Base-by-base conservation (phyloP, 2,113 vertebrate species). In the Pygoscelis adeliae region DNA sequence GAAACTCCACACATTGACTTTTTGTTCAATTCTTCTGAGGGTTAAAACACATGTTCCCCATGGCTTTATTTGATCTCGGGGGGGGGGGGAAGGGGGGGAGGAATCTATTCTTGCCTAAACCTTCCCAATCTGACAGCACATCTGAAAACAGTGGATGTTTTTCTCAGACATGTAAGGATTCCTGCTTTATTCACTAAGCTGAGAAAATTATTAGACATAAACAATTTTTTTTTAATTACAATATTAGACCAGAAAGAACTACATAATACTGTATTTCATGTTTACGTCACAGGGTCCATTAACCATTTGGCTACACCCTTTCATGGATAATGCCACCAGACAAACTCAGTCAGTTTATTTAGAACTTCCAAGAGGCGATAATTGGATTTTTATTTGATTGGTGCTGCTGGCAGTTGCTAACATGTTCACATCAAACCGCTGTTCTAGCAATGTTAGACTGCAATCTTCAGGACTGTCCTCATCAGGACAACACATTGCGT, bases 1-100 rank as follows among this genome's bases (percentile, higher is more conserved):
- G 96, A 95, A 98, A 96, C 59, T 94, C 83, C 59, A 90, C 65
- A 87, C 81, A 91, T 65, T 73, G 93, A 95, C 87, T 97, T 98
- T 96, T 92, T 97, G 80, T 94, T 97, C 91, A 92, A 13, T 96
- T 94, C 56, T 95, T 97, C 55, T 65, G 52, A 94, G 82, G 74
- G 69, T 73, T 86, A 96, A 97, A 97, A 96, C 85, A 95, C 71
- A 65, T 76, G 87, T 89, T 97, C 89, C 93, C 95, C 32, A 67
- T 78, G 78, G 87, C 80, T 91, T 97, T 97, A 95, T 95, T 84
- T 96, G 88, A 93, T 92, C 80, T 95, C 81, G n/a, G 16, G 20
- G 22, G 4, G 6, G 17, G 19, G 18, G 44, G 44, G 16, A 15
- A n/a, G 16, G 46, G 46, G 42, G 42, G 15, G 14, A 3, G 14